Base-by-base conservation (phyloP, 2,888 invertebrate genomes). In the Megalurothrips usitatus region DNA sequence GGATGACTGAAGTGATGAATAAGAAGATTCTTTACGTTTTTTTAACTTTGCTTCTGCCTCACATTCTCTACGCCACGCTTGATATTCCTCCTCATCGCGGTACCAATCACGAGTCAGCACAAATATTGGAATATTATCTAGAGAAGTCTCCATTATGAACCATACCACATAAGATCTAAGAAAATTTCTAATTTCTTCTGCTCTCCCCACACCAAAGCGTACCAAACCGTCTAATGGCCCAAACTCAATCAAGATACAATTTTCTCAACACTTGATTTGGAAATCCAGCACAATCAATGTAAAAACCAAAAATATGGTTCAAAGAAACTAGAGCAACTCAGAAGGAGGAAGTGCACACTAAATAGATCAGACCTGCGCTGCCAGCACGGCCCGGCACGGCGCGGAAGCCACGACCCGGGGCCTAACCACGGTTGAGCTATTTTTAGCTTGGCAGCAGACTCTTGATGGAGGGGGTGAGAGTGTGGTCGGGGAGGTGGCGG, bases 91-190 rank as follows among this genome's bases (percentile, higher is more conserved):
- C 83, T 86, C 82, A 83, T 87, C 86, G 85, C 86, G 86, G 83
- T 85, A 86, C 87, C 87, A 87, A 82, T 87, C 86, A 84, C 86
- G 85, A 82, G 87, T 87, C 82, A 87, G 85, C 82, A 87, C 86
- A 85, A 87, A 87, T 82, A 86, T 83, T 82, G 87, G 87, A 85
- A 87, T 87, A 84, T 87, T 86, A 84, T 86, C 86, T 81, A 87
- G 84, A 82, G 85, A 85, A 81, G 86, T 83, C 83, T 86, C 85
- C 86, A 87, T 87, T 43, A 43, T 43, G 3, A 43, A 43, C 34
- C 34, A 43, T 43, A 43, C 34, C 34, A 43, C 34, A 43, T 43
- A 2, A 43, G 34, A 43, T 43, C 34, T 43, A 43, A 6, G 34
- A n/a, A 43, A 43, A 43, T 43, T 43, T 2, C 34, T 43, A 43